Evolutionary conservation across 2,888 invertebrate species (phyloP).

Genomic region (Scaptomyza polygonia): DNA sequence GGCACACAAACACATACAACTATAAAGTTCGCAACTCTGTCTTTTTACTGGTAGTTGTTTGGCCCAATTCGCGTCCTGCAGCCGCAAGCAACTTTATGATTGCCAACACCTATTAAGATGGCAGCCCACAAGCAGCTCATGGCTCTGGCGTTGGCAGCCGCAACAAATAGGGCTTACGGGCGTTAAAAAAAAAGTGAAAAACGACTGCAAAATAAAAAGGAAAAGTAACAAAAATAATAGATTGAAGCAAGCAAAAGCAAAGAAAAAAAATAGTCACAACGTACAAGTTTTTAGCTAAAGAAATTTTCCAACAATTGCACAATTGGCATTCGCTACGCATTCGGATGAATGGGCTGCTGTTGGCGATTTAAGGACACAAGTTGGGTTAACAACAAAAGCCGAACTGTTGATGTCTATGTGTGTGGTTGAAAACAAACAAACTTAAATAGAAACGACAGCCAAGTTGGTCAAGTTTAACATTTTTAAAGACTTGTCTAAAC

Average conservation of each 20-base stretch:
- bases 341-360: constrained; percentile 60
- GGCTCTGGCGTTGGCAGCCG: constrained; percentile 20
- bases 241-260: too few relatives aligned
- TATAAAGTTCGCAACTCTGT: constrained; percentile 27
- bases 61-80: constrained; percentile 38
- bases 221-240: constrained; percentile 31
- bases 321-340: constrained; percentile 75
- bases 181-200: constrained; percentile 46
- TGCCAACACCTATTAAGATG: constrained; percentile 73
- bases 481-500: constrained; percentile 6
- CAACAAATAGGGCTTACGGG: constrained; percentile 8
- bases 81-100: constrained; percentile 64
- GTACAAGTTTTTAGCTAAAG: constrained; percentile 67
- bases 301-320: constrained; percentile 77
- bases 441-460: neutral
- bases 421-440: neutral
- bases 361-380: constrained; percentile 40
- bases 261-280: constrained; percentile 65
- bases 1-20: constrained; percentile 26
- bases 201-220: constrained; percentile 15
- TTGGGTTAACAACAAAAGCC: constrained; percentile 46
- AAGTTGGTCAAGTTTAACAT: neutral
- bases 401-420: constrained; percentile 1
- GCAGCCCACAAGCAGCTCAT: constrained; percentile 30
- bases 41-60: constrained; percentile 18